Evolutionary conservation across 2,797 vertebrate species (phyloP).

Genomic region (Neostethus bicornis): DNA sequence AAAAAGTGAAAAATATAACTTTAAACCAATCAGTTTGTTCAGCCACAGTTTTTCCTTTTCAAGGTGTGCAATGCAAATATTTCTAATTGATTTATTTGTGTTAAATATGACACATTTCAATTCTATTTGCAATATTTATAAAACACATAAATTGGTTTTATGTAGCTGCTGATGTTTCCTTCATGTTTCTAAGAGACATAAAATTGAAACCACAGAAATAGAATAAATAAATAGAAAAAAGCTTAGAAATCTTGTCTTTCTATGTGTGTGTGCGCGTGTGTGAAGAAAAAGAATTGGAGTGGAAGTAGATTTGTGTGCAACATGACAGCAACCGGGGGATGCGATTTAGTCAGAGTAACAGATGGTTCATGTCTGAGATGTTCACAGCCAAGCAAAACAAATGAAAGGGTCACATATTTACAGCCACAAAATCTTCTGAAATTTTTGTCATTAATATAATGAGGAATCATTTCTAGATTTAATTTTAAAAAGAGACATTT

Average conservation of each 20-base stretch:
- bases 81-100: not conserved
- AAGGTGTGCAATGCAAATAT: not conserved
- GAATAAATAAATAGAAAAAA: not conserved
- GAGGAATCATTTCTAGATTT: no score
- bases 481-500: no score
- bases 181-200: constrained; percentile 1
- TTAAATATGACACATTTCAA: not conserved
- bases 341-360: constrained; percentile 20
- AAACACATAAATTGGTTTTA: not conserved
- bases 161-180: not conserved
- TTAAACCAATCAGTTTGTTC: not conserved
- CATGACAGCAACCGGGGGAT: constrained; percentile 13
- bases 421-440: no score
- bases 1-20: not conserved
- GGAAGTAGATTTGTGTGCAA: constrained; percentile 11
- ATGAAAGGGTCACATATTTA: no score
- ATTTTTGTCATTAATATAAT: no score
- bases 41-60: not conserved
- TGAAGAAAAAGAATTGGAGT: constrained; percentile 2
- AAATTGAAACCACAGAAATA: not conserved
- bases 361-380: constrained; percentile 39
- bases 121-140: not conserved
- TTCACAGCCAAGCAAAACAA: constrained; percentile 16
- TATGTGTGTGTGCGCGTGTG: not conserved
- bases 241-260: no score